Evolutionary conservation across 2,888 invertebrate species (phyloP), one percentile per base, ranked within the genome.

Genomic region (Lithophane ornitopus): DNA sequence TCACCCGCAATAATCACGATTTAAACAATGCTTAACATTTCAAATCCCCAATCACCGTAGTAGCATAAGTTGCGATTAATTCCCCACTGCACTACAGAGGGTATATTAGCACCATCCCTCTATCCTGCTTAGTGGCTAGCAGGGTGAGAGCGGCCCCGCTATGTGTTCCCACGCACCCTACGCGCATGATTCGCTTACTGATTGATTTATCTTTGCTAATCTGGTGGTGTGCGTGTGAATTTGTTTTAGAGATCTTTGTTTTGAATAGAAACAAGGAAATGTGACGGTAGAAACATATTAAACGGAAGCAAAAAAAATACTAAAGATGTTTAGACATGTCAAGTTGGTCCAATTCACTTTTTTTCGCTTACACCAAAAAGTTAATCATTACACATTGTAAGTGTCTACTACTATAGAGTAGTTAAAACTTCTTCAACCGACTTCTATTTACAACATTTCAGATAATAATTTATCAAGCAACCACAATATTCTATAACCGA

Each of bases 101-200:
- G 81, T 72, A 61, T 46, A 58, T 56, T 84, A 61, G 63, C 67
- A 59, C 54, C 70, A 71, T 78, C 86, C 84, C 87, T 75, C 71
- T 9, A 22, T 19, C 34, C 56, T 70, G 66, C 67, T 74, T 58
- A 67, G 68, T 65, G 62, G 72, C 28, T 52, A 16, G 74, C 67
- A 67, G 82, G 87, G 85, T 82, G 86, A 74, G 90, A 89, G 81
- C 84, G 84, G 63, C 56, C 63, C 59, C 52, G 69, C 71, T 66
- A 73, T 84, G 88, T 88, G 84, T 93, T 93, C 93, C 93, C 93
- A 93, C 93, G 91, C 87, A 70, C 86, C 88, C 82, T 49, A 77
- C 65, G 79, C 69, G 58, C 56, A 70, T 65, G 67, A 85, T 82
- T 85, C 78, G 58, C 62, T 75, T 63, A 80, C 66, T 81, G 81